Conservation (phyloP, 2,797 vertebrate genomes). For the Ctenopoma multispine region DNA sequence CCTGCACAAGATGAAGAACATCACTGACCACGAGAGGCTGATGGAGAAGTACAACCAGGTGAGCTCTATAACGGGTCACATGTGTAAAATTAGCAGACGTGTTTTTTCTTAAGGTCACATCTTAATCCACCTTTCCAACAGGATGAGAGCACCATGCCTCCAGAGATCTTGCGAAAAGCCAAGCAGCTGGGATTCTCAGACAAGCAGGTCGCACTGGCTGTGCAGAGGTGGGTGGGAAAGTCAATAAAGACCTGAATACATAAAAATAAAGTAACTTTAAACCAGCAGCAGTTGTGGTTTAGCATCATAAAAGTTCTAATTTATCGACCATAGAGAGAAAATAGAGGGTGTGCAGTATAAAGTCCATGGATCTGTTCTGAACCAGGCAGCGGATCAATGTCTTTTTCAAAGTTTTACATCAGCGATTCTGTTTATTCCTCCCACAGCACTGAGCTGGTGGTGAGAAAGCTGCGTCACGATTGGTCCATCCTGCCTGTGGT, state of each 20-base stretch:
- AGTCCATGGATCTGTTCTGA: no score
- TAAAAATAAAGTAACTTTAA: neutral
- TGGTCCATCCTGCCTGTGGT: constrained; percentile 93
- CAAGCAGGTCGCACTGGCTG: constrained; percentile 94
- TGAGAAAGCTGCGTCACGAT: constrained; percentile 92
- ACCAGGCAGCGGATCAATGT: no score
- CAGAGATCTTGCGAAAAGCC: constrained; percentile 87
- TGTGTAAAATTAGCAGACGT: accelerated
- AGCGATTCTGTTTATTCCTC: neutral
- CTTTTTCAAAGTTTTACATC: no score
- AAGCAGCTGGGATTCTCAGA: constrained; percentile 98
- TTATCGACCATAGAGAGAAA: neutral
- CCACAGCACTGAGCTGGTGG: constrained; percentile 92
- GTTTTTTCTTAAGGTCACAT: neutral
- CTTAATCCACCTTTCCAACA: constrained; percentile 41
- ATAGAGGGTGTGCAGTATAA: no score
- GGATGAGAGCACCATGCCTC: constrained; percentile 86
- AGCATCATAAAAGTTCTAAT: neutral
- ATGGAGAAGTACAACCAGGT: constrained; percentile 88
- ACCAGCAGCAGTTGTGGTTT: no score
- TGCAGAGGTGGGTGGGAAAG: constrained; percentile 89
- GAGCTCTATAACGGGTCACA: accelerated
- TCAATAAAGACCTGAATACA: neutral
- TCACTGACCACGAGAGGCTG: constrained; percentile 86
- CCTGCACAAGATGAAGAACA: constrained; percentile 97